Evolutionary conservation across 2,888 invertebrate genomes (phyloP).

Genomic region (Latheticus oryzae): DNA sequence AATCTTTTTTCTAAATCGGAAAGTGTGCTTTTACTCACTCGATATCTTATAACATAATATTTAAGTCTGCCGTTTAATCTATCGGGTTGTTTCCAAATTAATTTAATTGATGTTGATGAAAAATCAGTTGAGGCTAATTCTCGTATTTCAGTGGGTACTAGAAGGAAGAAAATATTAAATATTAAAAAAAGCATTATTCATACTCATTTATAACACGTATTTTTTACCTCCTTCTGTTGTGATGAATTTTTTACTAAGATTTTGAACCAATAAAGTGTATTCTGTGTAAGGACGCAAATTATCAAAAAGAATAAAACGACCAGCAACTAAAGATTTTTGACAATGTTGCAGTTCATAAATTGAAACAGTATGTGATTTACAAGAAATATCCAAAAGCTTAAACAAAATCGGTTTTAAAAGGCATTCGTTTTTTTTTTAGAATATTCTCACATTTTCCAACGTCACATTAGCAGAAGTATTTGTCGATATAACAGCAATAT

Average conservation of each 20-base stretch:
- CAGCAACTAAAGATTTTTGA: background rate
- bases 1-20: background rate
- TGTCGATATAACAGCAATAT: background rate
- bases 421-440: background rate
- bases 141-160: conserved; percentile 4
- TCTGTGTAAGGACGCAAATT: conserved; percentile 1
- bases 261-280: background rate
- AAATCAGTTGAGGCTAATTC: background rate
- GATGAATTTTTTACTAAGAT: conserved; percentile 2
- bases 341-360: background rate
- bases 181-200: background rate
- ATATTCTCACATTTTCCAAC: too few species aligned
- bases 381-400: background rate
- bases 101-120: background rate
- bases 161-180: background rate
- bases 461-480: background rate
- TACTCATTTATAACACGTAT: background rate
- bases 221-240: conserved; percentile 13
- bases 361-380: conserved; percentile 1
- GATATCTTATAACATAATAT: conserved; percentile 15
- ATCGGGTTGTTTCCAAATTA: conserved; percentile 16
- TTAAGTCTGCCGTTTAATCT: conserved; percentile 5
- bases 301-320: background rate
- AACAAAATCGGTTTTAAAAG: too few species aligned
- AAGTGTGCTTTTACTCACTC: conserved; percentile 4